Base-by-base conservation (phyloP, 2,797 vertebrate species). In the Sphaeramia orbicularis region DNA sequence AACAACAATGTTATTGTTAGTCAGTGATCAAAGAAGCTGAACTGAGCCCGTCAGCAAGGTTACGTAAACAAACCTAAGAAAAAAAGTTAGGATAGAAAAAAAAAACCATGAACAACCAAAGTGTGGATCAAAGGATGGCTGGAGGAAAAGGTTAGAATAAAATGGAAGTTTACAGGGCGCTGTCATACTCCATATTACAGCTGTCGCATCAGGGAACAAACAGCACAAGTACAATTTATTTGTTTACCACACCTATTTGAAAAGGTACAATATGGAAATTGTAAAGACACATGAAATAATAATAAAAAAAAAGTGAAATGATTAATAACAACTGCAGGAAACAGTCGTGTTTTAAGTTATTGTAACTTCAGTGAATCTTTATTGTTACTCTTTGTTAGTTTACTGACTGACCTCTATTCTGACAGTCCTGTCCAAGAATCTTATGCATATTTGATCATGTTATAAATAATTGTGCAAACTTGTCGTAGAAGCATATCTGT, bases 21-120 rank as follows among this genome's bases (percentile, higher is more conserved):
- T 30, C 48, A 3, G 15, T 72, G 65, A 78, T 78, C 63, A 78
- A 78, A 86, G 56, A 36, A 13, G 60, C 45, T 15, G 44, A 53
- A 71, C 51, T 0, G 4, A 47, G 43, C 44, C 84, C 24, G 36
- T 48, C 63, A 64, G 73, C 70, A 47, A 70, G 48, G 63, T 71
- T 49, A 40, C 36, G n/a, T 42, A 47, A 77, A 74, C 43, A 72
- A 32, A 59, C 24, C 19, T 18, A 47, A 57, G 27, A 30, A 30
- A 30, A 27, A 30, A 30, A 30, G 7, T 30, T 30, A 30, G 27
- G 54, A 40, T 43, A 44, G 43, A 52, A 45, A 36, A 4, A 45
- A 38, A 51, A 12, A 38, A 5, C 60, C 19, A 21, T 21, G 11
- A 47, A 60, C 21, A 36, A 24, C 14, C 45, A 42, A 40, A 18